Conservation (phyloP, 2,113 vertebrate genomes). For the Rhinichthys klamathensis region DNA sequence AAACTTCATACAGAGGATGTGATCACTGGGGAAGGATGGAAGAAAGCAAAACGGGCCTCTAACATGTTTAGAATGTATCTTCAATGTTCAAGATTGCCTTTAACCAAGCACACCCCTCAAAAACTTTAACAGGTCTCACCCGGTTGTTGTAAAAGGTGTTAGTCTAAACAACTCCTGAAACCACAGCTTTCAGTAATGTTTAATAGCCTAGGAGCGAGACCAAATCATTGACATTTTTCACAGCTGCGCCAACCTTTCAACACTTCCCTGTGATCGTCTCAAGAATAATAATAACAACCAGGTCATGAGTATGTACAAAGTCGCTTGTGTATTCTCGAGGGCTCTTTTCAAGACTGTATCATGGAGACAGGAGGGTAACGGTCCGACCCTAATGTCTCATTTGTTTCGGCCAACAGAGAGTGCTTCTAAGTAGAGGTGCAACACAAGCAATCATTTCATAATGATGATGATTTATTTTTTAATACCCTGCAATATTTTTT, state of each 20-base stretch:
- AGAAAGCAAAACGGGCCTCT: background rate
- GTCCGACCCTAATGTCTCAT: conserved; percentile 51
- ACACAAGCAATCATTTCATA: conserved; percentile 77
- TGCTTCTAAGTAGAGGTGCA: conserved; percentile 65
- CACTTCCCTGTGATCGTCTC: conserved; percentile 77
- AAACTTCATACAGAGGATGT: background rate
- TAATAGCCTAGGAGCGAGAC: conserved; percentile 63
- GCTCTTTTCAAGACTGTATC: conserved; percentile 62
- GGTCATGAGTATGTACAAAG: conserved; percentile 81
- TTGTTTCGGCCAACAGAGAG: conserved; percentile 78
- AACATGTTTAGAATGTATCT: background rate
- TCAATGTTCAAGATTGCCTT: conserved; percentile 4
- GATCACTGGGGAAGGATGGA: background rate
- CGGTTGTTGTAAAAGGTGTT: conserved; percentile 82
- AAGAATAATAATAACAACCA: conserved; percentile 83
- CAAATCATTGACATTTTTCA: conserved; percentile 75
- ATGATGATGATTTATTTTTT: conserved; percentile 71
- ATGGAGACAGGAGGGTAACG: conserved; percentile 51
- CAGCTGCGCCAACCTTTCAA: conserved; percentile 86
- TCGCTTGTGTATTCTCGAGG: conserved; percentile 70
- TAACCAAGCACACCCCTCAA: conserved; percentile 51
- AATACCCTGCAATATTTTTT: conserved; percentile 77
- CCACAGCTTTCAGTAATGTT: conserved; percentile 77
- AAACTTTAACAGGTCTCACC: conserved; percentile 42
- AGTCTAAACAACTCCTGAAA: conserved; percentile 85